A percentile compares a stretch with the other conserved stretches of the same genome.
These are phyloP conservation scores for Andrena bucephala DNA, from an alignment of 2,888 invertebrate genomes.

Conservation along the genomic window DNA sequence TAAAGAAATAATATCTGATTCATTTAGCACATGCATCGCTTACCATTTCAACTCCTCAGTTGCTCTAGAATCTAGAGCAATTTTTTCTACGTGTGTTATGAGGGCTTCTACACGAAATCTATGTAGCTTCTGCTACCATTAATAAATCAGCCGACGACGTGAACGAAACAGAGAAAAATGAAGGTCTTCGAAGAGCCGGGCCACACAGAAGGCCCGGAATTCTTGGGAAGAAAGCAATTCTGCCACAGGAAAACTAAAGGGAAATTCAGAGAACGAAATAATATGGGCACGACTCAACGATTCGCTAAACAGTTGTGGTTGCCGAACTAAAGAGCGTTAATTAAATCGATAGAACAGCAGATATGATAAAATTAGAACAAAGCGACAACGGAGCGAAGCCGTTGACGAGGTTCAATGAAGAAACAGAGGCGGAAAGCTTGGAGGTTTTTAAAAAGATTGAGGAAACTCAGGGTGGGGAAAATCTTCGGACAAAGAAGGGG, in stretches of 20 bases:
- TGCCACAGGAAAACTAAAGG: slow-evolving; percentile 2
- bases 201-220: slow-evolving; percentile 16
- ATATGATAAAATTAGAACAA: not conserved
- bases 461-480: not conserved
- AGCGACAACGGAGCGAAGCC: not conserved
- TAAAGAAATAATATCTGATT: not conserved
- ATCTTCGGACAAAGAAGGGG: not conserved
- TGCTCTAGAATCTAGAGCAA: slow-evolving; percentile 9
- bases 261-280: not conserved
- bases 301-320: not conserved
- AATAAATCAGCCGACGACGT: slow-evolving; percentile 33
- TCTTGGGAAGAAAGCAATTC: slow-evolving; percentile 3
- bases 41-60: too few species aligned
- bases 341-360: slow-evolving; percentile 1
- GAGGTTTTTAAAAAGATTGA: slow-evolving; percentile 34
- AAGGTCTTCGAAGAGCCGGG: not conserved
- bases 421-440: not conserved
- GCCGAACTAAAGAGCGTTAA: slow-evolving; percentile 26
- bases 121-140: slow-evolving; percentile 2
- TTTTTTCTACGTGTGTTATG: slow-evolving; percentile 9
- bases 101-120: slow-evolving; percentile 3
- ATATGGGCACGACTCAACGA: slow-evolving; percentile 20
- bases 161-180: slow-evolving; percentile 20
- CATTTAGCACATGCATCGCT: not conserved
- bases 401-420: not conserved